A percentile compares a stretch with the other conserved stretches of the same genome.
These are phyloP conservation scores for Pseudomugil gertrudae DNA, from an alignment of 2,797 vertebrate genomes.

Conservation along the genomic window DNA sequence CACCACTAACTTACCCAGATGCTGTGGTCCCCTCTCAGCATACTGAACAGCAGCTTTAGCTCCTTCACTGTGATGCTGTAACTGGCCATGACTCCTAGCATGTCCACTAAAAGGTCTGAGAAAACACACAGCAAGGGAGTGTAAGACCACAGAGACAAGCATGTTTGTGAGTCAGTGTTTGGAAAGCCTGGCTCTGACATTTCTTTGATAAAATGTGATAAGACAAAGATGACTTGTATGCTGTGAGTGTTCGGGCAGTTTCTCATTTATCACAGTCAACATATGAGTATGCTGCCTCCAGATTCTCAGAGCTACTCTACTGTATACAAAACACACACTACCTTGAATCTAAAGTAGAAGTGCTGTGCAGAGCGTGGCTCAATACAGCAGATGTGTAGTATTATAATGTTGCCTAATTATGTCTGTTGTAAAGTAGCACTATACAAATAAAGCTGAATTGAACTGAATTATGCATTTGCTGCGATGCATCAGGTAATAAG, in stretches of 20 bases:
- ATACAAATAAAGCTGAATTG: too few relatives aligned
- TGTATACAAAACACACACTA: slow-evolving; percentile 16
- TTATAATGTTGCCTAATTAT: background rate
- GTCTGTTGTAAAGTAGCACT: too few relatives aligned
- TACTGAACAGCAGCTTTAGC: slow-evolving; percentile 98
- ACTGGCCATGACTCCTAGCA: slow-evolving; percentile 99
- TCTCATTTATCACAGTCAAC: slow-evolving; percentile 32
- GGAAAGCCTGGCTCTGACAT: slow-evolving; percentile 32
- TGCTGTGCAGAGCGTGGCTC: slow-evolving; percentile 19
- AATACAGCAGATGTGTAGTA: background rate
- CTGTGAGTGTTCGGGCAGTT: slow-evolving; percentile 27
- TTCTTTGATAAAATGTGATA: slow-evolving; percentile 33
- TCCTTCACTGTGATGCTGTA: slow-evolving; percentile 99
- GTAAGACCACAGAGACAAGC: slow-evolving; percentile 15
- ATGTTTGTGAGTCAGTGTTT: slow-evolving; percentile 40
- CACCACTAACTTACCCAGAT: slow-evolving; percentile 89
- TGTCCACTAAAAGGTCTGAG: slow-evolving; percentile 98
- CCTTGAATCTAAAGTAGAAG: slow-evolving; percentile 6
- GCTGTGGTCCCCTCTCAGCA: slow-evolving; percentile 97
- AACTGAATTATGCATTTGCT: too few relatives aligned
- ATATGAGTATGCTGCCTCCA: slow-evolving; percentile 2
- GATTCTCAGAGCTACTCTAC: slow-evolving; percentile 7
- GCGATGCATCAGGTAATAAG: too few relatives aligned
- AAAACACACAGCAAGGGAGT: slow-evolving; percentile 36
- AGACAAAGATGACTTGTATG: slow-evolving; percentile 19